Evolutionary conservation across 2,113 vertebrate species (phyloP).

Genomic region (Pteronura brasiliensis): DNA sequence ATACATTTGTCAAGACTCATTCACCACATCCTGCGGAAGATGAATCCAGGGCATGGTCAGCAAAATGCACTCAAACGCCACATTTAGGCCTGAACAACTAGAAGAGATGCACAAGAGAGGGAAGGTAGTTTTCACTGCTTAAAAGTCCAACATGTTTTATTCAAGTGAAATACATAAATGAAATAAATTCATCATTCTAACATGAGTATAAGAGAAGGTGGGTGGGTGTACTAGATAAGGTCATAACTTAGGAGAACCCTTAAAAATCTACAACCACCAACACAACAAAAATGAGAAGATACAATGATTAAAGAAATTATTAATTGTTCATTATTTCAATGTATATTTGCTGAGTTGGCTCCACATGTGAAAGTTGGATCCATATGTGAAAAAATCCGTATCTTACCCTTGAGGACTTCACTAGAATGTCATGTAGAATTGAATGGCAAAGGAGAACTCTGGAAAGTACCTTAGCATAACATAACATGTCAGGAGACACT

Average conservation of each 20-base stretch:
- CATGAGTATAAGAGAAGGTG: not conserved
- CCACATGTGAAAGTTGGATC: too few species aligned
- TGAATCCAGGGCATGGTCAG: conserved; percentile 26
- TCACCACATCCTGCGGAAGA: conserved; percentile 44
- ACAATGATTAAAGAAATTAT: not conserved
- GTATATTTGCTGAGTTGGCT: not conserved
- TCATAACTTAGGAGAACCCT: not conserved
- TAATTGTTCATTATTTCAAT: not conserved
- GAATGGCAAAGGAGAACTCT: not conserved
- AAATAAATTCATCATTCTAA: not conserved
- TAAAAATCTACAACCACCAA: not conserved
- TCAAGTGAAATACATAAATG: conserved; percentile 7
- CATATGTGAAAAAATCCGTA: not conserved
- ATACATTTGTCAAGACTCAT: not conserved
- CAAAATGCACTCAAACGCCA: not conserved
- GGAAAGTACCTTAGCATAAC: not conserved
- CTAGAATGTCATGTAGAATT: not conserved
- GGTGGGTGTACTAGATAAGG: not conserved
- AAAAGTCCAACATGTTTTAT: not conserved
- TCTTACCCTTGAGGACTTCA: not conserved
- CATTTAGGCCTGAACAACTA: conserved; percentile 2
- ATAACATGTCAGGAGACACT: not conserved
- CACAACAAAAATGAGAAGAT: not conserved
- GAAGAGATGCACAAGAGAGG: not conserved
- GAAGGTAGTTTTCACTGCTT: not conserved